These are phyloP conservation scores for Gasterosteus aculeatus DNA, from an alignment of 2,113 vertebrate genomes.

Conservation along the genomic window DNA sequence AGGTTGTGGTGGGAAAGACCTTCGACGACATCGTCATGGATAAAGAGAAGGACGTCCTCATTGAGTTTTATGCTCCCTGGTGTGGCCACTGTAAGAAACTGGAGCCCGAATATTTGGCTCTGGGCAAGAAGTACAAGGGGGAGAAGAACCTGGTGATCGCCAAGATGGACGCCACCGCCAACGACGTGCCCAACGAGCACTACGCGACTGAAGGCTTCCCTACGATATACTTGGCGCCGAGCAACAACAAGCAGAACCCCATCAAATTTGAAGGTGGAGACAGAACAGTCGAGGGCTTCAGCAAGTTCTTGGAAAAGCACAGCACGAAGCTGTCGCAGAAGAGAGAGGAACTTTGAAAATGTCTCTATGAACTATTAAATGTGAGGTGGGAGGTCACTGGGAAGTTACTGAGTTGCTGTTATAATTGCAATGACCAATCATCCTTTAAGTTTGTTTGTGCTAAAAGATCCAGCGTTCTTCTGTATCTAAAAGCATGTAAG, in stretches of 20 bases:
- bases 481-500: conserved; percentile 77
- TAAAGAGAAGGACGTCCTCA: conserved; percentile 89
- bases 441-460: conserved; percentile 69
- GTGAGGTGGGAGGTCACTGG: conserved; percentile 2
- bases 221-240: conserved; percentile 93
- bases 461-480: conserved; percentile 65
- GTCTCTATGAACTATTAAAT: conserved; percentile 43
- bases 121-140: conserved; percentile 93
- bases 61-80: conserved; percentile 97
- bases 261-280: conserved; percentile 89
- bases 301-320: conserved; percentile 93
- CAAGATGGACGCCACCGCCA: conserved; percentile 96
- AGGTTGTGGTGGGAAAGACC: conserved; percentile 93
- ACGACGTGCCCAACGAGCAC: conserved; percentile 85
- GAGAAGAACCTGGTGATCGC: conserved; percentile 93
- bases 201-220: conserved; percentile 96
- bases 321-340: conserved; percentile 82
- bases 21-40: conserved; percentile 95
- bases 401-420: conserved; percentile 65
- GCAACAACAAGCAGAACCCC: conserved; percentile 89
- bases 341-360: conserved; percentile 89
- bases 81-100: conserved; percentile 97
- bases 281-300: conserved; percentile 90
- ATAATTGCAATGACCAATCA: conserved; percentile 47
- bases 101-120: conserved; percentile 88